Evolutionary conservation across 2,113 vertebrate genomes (phyloP).

Genomic region (Oceanites oceanicus): DNA sequence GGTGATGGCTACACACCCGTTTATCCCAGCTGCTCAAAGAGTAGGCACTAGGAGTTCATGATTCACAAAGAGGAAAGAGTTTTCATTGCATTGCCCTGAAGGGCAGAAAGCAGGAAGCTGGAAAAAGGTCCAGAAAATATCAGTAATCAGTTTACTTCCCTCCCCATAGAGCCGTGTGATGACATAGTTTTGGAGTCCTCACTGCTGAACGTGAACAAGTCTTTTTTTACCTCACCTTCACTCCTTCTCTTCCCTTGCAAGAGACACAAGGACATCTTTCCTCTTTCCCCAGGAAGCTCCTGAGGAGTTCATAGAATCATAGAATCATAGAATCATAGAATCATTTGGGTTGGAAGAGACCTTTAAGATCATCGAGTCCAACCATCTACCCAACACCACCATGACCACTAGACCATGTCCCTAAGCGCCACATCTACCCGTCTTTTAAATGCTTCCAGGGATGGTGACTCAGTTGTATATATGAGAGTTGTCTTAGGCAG

Average conservation of each 20-base stretch:
- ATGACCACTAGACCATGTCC: no score
- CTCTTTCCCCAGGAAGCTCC: neutral
- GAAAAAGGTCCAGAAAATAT: neutral
- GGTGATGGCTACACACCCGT: neutral
- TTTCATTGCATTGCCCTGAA: neutral
- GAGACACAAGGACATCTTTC: neutral
- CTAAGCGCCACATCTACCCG: no score
- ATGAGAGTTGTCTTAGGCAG: neutral
- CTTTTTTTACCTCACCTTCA: neutral
- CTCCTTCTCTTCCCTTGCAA: neutral
- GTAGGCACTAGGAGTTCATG: neutral
- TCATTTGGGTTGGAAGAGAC: no score
- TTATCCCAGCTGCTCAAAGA: neutral
- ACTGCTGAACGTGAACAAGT: neutral
- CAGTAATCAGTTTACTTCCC: neutral
- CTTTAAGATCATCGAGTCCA: no score
- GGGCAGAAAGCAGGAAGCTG: neutral
- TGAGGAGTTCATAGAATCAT: no score
- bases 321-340: no score
- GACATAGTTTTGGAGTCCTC: neutral
- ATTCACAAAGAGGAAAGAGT: neutral
- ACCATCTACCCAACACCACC: no score
- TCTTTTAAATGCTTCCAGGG: no score
- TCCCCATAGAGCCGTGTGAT: neutral
- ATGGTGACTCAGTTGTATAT: no score